A percentile compares a stretch with the other conserved stretches of the same genome.
phyloP scores from a whole-genome alignment of 2,888 invertebrate genomes.

The Leptothorax acervorum region DNA sequence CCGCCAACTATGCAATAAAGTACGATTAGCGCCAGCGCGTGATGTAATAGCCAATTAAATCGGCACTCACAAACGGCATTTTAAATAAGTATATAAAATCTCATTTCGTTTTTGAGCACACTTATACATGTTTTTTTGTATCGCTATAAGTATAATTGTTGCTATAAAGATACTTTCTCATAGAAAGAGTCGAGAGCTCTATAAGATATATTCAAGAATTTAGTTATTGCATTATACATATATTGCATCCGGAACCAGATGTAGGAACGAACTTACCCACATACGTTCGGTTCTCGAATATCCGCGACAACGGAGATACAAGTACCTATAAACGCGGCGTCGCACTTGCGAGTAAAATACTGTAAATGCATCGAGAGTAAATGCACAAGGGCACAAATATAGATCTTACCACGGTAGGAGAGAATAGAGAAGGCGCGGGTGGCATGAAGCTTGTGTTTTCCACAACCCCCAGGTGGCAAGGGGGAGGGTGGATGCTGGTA shows the following conservation, averaged over 20 bases:
- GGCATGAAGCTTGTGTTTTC: constrained; percentile 38
- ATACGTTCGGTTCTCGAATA: not conserved
- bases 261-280: not conserved
- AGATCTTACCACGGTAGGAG: constrained; percentile 17
- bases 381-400: constrained; percentile 41
- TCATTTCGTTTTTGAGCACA: not conserved
- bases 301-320: constrained; percentile 18
- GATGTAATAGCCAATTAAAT: constrained; percentile 18
- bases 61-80: not conserved
- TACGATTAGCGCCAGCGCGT: constrained; percentile 17
- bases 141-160: not conserved
- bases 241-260: not conserved
- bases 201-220: not conserved
- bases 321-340: constrained; percentile 10
- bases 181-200: not conserved
- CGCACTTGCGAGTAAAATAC: constrained; percentile 52
- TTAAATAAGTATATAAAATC: constrained; percentile 3
- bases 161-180: not conserved
- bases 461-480: constrained; percentile 67
- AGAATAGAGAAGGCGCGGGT: constrained; percentile 2
- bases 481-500: constrained; percentile 48
- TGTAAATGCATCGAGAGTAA: constrained; percentile 58
- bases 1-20: not conserved
- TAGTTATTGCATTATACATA: not conserved
- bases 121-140: not conserved